These are phyloP conservation scores for Pachliopta kotzebuea DNA, from an alignment of 2,888 invertebrate species.

Conservation along the genomic window DNA sequence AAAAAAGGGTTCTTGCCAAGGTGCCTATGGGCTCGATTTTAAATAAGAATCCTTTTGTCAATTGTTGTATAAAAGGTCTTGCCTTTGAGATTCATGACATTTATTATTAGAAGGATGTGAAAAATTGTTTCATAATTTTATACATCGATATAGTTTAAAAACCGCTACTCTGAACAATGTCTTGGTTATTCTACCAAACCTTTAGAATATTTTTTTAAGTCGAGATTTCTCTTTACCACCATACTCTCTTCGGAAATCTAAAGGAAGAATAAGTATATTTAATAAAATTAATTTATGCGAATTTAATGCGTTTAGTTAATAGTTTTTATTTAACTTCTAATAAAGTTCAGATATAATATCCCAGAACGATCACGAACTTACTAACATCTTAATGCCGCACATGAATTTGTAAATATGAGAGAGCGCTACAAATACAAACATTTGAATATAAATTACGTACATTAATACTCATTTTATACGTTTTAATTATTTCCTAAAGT, in stretches of 20 bases:
- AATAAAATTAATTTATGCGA: no score
- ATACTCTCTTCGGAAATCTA: no score
- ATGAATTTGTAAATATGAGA: background rate
- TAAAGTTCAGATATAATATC: no score
- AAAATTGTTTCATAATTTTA: background rate
- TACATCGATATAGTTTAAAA: background rate
- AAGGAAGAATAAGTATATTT: background rate
- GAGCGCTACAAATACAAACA: background rate
- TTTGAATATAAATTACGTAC: background rate
- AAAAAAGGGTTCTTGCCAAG: conserved; percentile 18
- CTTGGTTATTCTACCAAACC: no score
- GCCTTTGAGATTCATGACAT: conserved; percentile 12
- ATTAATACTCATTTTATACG: background rate
- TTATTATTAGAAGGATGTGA: conserved; percentile 10
- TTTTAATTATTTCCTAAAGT: conserved; percentile 7
- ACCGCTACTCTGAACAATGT: no score
- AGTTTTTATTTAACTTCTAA: no score
- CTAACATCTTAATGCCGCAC: background rate
- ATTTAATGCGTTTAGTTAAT: no score
- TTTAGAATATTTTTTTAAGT: no score
- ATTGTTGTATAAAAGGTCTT: conserved; percentile 16
- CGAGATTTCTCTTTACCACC: no score
- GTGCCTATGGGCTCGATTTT: conserved; percentile 16
- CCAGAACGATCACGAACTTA: no score
- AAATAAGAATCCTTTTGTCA: conserved; percentile 20